Conservation (phyloP, 2,113 vertebrate genomes). For the Merops nubicus region DNA sequence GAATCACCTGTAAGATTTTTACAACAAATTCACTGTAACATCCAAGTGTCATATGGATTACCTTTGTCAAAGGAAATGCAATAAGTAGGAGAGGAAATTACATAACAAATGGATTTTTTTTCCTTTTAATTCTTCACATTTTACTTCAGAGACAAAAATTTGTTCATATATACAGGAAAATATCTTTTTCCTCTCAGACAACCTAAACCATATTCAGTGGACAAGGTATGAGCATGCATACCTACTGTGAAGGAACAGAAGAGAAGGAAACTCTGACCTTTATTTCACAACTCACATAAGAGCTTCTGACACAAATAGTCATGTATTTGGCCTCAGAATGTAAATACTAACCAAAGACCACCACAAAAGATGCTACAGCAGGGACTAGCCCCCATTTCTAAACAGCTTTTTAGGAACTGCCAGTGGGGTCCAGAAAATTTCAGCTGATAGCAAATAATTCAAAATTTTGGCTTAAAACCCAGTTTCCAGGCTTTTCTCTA, state of each 20-base stretch:
- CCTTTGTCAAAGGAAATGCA: slow-evolving; percentile 41
- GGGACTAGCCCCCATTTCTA: neutral
- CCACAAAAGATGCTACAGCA: neutral
- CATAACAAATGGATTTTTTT: slow-evolving; percentile 4
- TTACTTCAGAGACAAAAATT: slow-evolving; percentile 19
- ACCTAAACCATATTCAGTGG: slow-evolving; percentile 21
- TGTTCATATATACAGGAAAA: neutral
- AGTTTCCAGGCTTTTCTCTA: neutral
- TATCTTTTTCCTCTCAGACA: slow-evolving; percentile 23
- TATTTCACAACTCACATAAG: neutral
- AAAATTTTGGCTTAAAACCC: neutral
- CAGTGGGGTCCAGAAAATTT: neutral
- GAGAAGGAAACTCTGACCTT: neutral
- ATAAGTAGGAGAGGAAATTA: slow-evolving; percentile 22
- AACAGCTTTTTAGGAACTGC: neutral
- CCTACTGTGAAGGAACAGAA: neutral
- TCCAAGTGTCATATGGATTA: neutral
- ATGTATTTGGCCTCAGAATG: neutral
- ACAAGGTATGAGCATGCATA: neutral
- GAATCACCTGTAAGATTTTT: slow-evolving; percentile 26
- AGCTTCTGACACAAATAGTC: neutral
- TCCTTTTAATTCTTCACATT: slow-evolving; percentile 24
- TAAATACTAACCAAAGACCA: neutral
- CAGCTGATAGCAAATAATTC: neutral
- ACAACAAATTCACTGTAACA: slow-evolving; percentile 7